Percentiles rank a stretch among this genome's conserved stretches.
These are phyloP conservation scores for Rhamphomyia laevipes DNA, from an alignment of 2,888 invertebrate species.

Conservation along the genomic window DNA sequence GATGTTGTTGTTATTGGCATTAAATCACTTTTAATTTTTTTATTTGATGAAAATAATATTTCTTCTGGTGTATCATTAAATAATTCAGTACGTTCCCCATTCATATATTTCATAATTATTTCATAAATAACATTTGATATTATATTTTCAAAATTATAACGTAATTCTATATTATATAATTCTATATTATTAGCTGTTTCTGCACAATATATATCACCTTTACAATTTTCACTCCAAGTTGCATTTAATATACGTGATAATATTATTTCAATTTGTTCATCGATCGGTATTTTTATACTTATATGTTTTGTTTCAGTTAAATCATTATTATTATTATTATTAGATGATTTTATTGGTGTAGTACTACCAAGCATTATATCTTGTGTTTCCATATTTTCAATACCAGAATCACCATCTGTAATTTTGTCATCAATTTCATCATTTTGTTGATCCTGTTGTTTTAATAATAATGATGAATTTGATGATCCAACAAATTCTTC, in stretches of 20 bases:
- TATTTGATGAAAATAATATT: conserved; percentile 30
- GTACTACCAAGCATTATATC: conserved; percentile 16
- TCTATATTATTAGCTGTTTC: conserved; percentile 46
- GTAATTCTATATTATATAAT: conserved; percentile 39
- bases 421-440: conserved; percentile 48
- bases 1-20: conserved; percentile 6
- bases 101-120: conserved; percentile 45
- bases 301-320: conserved; percentile 19
- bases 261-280: conserved; percentile 41
- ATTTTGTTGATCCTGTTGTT: conserved; percentile 15
- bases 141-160: conserved; percentile 39
- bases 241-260: conserved; percentile 60
- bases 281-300: conserved; percentile 19
- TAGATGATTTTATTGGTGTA: background rate
- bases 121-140: conserved; percentile 57
- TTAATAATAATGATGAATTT: conserved; percentile 15
- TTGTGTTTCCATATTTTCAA: conserved; percentile 60
- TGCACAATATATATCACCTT: conserved; percentile 46
- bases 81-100: conserved; percentile 43
- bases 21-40: conserved; percentile 17
- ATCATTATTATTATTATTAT: conserved; percentile 1
- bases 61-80: too few relatives aligned
- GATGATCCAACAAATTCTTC: conserved; percentile 29
- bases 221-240: conserved; percentile 53
- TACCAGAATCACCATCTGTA: conserved; percentile 54